These are phyloP conservation scores for Euplagia quadripunctaria DNA, from an alignment of 2,888 invertebrate species.

Conservation along the genomic window DNA sequence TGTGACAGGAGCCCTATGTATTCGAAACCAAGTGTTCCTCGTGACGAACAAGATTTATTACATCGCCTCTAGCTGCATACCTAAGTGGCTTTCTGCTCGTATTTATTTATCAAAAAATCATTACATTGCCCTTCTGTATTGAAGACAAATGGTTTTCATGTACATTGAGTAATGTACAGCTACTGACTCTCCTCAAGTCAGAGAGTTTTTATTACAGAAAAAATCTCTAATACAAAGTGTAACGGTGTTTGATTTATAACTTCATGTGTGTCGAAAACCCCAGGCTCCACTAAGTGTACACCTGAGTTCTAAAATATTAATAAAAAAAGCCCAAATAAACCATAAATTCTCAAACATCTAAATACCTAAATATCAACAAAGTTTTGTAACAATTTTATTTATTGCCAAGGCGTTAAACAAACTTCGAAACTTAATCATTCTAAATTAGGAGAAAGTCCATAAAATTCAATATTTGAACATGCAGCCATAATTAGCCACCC, in stretches of 20 bases:
- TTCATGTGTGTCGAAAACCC: not conserved
- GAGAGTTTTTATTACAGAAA: slow-evolving; percentile 32
- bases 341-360: slow-evolving; percentile 6
- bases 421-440: slow-evolving; percentile 25
- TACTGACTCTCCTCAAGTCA: slow-evolving; percentile 35
- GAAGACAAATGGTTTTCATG: slow-evolving; percentile 40
- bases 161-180: slow-evolving; percentile 40
- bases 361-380: slow-evolving; percentile 6
- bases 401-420: slow-evolving; percentile 14
- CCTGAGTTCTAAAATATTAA: not conserved
- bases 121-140: slow-evolving; percentile 49
- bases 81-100: slow-evolving; percentile 51
- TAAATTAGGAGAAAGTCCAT: slow-evolving; percentile 46
- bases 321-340: not conserved
- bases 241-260: slow-evolving; percentile 40
- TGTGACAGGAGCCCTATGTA: slow-evolving; percentile 58
- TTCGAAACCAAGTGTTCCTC: slow-evolving; percentile 56
- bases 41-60: slow-evolving; percentile 71
- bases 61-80: slow-evolving; percentile 56
- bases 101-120: slow-evolving; percentile 66
- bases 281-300: not conserved
- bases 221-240: slow-evolving; percentile 27
- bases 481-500: slow-evolving; percentile 39
- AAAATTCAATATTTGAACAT: slow-evolving; percentile 30
- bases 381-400: slow-evolving; percentile 10